Base-by-base conservation (phyloP, 2,797 vertebrate species). In the Semaprochilodus insignis region DNA sequence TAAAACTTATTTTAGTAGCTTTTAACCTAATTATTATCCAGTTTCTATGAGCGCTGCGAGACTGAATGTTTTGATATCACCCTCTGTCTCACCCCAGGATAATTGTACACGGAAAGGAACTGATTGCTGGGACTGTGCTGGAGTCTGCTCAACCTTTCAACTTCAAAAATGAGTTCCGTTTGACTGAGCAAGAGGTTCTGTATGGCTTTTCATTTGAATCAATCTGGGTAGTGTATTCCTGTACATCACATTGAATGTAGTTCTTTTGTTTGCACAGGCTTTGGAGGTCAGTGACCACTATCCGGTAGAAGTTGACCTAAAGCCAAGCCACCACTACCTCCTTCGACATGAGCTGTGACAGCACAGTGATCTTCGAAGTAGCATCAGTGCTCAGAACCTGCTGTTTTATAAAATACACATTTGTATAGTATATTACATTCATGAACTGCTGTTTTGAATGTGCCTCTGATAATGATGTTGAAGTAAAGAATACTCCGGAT, bases 201-300 rank as follows among this genome's bases (percentile, higher is more conserved):
- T 67, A 55, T 11, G 79, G 4, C 62, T 52, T 31, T 67, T 36
- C 23, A 25, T 23, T 14, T 36, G 10, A n/a, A 59, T 4, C 59
- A 59, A 31, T 31, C 4, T 21, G 19, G 74, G 19, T 34, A 57
- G 55, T 21, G n/a, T 2, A 52, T 44, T 44, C 15, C 1, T 3
- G 31, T 59, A 16, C 19, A n/a, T 71, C 11, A 66, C 6, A 55
- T 1, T 66, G 11, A n/a, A 1, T 52, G 71, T 78, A 6, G 0
- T 78, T 60, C 40, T 16, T 66, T 81, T 86, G 70, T 66, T 51
- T 57, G 27, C 77, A 73, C 48, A 97, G 96, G 96, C 96, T 78
- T 90, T 96, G 80, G 90, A 93, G 72, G 93, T 96, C 83, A 97
- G 96, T 17, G 96, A 97, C 81, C 96, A 96, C 83, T 97, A 95